Percentiles rank a stretch among this genome's conserved stretches.
These are phyloP conservation scores for Scopus umbretta DNA, from an alignment of 2,113 vertebrate species.

Conservation along the genomic window DNA sequence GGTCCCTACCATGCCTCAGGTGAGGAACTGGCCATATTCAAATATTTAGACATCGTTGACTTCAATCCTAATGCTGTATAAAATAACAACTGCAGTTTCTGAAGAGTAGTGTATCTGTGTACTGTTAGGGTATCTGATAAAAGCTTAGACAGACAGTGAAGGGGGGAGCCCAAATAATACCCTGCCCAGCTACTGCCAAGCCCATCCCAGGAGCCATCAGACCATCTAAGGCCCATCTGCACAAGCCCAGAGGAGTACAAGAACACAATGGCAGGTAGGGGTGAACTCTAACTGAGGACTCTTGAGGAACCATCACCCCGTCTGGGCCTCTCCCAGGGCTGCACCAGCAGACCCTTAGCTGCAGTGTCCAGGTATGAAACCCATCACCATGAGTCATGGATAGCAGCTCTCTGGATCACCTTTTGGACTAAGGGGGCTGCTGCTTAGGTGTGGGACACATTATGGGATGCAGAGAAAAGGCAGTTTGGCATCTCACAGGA, in stretches of 20 bases:
- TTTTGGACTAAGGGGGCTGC: not conserved
- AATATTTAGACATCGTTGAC: not conserved
- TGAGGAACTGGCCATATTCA: not conserved
- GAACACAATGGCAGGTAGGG: not conserved
- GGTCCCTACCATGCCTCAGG: not conserved
- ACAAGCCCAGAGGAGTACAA: not conserved
- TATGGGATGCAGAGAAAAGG: not conserved
- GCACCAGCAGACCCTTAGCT: not conserved
- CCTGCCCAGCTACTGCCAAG: not conserved
- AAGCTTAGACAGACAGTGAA: not conserved
- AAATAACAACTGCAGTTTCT: not conserved
- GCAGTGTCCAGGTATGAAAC: not conserved
- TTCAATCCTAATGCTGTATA: not conserved
- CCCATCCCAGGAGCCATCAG: not conserved
- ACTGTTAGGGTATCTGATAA: not conserved
- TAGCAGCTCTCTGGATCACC: not conserved
- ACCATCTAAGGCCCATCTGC: not conserved
- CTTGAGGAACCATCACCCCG: not conserved
- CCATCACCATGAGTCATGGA: accelerated
- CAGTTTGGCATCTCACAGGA: not conserved
- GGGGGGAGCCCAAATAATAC: accelerated
- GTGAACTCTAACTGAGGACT: not conserved
- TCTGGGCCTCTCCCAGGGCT: not conserved
- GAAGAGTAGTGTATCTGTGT: not conserved
- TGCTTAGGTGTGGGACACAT: not conserved